Conservation (phyloP, 2,888 invertebrate genomes). For the Teleogryllus oceanicus region DNA sequence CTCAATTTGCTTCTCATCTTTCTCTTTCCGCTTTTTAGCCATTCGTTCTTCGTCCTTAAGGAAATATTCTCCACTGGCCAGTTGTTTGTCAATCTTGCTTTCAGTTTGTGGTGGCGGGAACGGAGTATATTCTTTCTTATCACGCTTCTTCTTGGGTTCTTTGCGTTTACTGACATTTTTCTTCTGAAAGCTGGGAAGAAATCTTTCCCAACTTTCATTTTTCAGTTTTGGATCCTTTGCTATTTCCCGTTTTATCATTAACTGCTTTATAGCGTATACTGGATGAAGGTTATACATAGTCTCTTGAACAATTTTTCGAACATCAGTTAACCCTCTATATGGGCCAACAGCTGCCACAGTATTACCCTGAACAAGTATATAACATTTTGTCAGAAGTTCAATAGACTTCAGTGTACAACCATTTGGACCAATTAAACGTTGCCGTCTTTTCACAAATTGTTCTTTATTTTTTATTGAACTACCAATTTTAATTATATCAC, state of each 20-base stretch:
- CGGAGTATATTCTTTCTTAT: conserved; percentile 94
- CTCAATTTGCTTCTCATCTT: conserved; percentile 72
- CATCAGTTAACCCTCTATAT: conserved; percentile 82
- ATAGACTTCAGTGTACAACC: conserved; percentile 98
- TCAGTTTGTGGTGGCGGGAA: conserved; percentile 91
- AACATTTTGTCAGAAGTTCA: conserved; percentile 88
- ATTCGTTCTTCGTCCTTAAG: conserved; percentile 78
- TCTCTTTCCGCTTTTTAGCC: conserved; percentile 67
- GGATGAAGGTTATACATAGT: conserved; percentile 99
- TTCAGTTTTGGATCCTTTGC: conserved; percentile 88
- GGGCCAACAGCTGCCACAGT: conserved; percentile 97
- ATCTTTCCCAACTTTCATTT: conserved; percentile 95
- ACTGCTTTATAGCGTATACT: conserved; percentile 92
- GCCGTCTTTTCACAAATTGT: conserved; percentile 90
- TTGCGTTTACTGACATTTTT: conserved; percentile 87
- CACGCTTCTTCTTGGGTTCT: conserved; percentile 79
- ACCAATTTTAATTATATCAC: conserved; percentile 96
- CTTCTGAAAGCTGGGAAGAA: conserved; percentile 87
- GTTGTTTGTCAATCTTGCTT: conserved; percentile 86
- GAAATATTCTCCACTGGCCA: conserved; percentile 97
- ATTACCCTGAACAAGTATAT: conserved; percentile 90
- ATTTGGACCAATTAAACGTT: conserved; percentile 92
- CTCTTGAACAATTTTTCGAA: conserved; percentile 86
- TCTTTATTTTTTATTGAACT: conserved; percentile 85
- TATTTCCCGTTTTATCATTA: conserved; percentile 96